phyloP scores from a whole-genome alignment of 2,113 vertebrate genomes.

The Elachura formosa region DNA sequence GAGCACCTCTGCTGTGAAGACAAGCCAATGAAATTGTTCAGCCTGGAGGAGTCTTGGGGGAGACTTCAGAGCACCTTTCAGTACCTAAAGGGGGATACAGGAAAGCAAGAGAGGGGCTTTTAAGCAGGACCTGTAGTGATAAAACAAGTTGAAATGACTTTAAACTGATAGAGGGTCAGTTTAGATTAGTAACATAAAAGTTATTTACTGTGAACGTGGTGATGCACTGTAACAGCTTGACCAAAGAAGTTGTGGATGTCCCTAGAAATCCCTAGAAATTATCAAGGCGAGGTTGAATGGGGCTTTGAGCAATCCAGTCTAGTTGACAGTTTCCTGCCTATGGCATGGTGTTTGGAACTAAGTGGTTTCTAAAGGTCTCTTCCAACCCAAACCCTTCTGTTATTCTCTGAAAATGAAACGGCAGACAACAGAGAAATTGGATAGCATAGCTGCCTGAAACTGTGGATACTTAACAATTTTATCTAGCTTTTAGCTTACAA shows the following conservation, averaged over 20 bases:
- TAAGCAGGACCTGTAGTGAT: not conserved
- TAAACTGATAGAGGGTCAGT: not conserved
- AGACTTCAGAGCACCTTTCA: not conserved
- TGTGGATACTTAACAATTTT: not conserved
- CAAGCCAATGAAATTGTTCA: not conserved
- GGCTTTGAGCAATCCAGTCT: not conserved
- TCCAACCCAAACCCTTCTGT: not conserved
- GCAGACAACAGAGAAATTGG: accelerated
- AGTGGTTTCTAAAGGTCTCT: not conserved
- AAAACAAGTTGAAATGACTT: not conserved
- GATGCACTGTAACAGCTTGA: not conserved
- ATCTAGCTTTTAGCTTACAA: not conserved
- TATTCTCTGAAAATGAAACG: not conserved
- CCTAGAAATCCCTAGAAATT: not conserved
- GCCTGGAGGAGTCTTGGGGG: not conserved
- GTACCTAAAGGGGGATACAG: not conserved
- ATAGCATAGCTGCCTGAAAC: not conserved
- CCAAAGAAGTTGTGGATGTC: not conserved
- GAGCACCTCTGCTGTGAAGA: not conserved
- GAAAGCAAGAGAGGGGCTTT: not conserved
- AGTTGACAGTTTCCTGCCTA: not conserved
- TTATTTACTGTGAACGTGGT: not conserved
- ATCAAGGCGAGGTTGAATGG: not conserved
- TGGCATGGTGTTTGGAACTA: not conserved
- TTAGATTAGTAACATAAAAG: not conserved